Evolutionary conservation across 2,797 vertebrate genomes (phyloP).

Genomic region (Smutsia temminckii): DNA sequence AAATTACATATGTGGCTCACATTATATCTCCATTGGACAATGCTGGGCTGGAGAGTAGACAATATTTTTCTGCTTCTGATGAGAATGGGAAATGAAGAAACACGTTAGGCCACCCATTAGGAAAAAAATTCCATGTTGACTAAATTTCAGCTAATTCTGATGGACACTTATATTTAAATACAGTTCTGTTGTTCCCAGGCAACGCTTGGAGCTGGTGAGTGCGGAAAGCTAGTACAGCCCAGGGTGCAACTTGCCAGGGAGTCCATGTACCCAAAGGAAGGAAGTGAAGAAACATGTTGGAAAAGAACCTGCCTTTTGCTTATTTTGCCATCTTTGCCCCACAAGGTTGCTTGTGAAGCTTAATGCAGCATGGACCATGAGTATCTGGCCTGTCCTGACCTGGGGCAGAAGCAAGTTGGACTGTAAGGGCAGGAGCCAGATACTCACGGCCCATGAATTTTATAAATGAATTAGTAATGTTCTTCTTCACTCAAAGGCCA

Average conservation of each 20-base stretch:
- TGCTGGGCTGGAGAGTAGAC: not conserved
- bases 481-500: not conserved
- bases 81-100: not conserved
- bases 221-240: too few species aligned
- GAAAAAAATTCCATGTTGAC: not conserved
- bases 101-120: not conserved
- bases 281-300: not conserved
- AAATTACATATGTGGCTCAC: not conserved
- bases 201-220: not conserved
- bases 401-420: not conserved
- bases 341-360: not conserved
- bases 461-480: not conserved
- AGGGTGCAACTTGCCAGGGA: not conserved
- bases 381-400: not conserved
- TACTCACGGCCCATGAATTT: not conserved
- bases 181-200: not conserved
- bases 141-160: constrained; percentile 1
- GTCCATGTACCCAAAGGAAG: not conserved
- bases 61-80: not conserved
- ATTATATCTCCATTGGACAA: not conserved
- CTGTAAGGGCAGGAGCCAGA: not conserved
- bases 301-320: not conserved
- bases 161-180: not conserved
- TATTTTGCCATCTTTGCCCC: not conserved
- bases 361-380: not conserved